phyloP scores from a whole-genome alignment of 2,888 invertebrate genomes.

The Escarpia spicata region DNA sequence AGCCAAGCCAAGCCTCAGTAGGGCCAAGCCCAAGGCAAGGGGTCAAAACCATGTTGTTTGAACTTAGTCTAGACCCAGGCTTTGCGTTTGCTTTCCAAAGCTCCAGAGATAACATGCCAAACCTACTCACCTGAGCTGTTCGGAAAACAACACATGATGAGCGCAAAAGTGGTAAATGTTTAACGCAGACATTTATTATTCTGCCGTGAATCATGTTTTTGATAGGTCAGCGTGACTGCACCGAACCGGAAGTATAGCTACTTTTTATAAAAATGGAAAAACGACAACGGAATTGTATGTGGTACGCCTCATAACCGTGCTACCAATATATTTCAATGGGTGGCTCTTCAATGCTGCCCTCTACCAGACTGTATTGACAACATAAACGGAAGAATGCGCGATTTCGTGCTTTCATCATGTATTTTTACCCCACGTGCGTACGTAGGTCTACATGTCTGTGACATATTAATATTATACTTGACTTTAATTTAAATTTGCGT shows the following conservation, averaged over 20 bases:
- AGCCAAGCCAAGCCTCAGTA: no score
- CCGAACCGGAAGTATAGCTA: neutral
- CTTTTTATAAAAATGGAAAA: neutral
- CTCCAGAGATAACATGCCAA: neutral
- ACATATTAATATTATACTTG: no score
- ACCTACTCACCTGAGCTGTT: neutral
- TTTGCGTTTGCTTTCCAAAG: neutral
- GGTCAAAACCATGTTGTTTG: no score
- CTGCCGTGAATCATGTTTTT: constrained; percentile 3
- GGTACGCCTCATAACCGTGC: neutral
- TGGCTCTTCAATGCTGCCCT: neutral
- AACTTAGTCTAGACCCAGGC: neutral
- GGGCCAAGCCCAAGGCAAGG: no score
- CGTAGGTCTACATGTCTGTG: no score
- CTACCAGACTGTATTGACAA: neutral
- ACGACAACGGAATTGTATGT: neutral
- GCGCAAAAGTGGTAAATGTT: neutral
- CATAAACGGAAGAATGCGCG: no score
- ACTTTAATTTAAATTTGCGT: no score
- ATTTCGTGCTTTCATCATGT: no score
- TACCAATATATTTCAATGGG: neutral
- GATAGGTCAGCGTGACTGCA: neutral
- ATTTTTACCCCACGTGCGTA: no score
- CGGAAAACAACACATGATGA: neutral
- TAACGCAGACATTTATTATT: neutral